Base-by-base conservation (phyloP, 2,797 vertebrate species). In the Tachyglossus aculeatus region DNA sequence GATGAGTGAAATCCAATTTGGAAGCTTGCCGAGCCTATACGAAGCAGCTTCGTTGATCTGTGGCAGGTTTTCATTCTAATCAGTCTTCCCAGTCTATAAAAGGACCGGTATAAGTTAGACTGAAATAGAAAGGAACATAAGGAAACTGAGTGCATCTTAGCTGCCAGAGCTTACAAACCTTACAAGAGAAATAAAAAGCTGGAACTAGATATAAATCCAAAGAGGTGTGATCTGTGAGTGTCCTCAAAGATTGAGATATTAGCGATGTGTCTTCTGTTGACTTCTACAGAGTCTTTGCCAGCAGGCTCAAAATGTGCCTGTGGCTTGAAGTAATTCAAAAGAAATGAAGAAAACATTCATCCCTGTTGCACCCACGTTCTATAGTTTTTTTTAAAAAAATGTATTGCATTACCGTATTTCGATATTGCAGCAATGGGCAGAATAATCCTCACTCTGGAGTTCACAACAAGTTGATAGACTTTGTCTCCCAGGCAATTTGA, bases 401-500 rank as follows among this genome's bases (percentile, higher is more conserved):
- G n/a, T n/a, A n/a, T n/a, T n/a, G n/a, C n/a, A n/a, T n/a, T n/a
- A n/a, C n/a, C n/a, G n/a, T n/a, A n/a, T n/a, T n/a, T n/a, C n/a
- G n/a, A n/a, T n/a, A 48, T 19, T 48, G 27, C 31, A 27, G 24
- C 24, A 31, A 81, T 79, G 76, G 80, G 59, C 70, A 83, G 16
- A 69, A 67, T 71, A 24, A n/a, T 67, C 74, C 67, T 81, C 74
- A 77, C 80, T 87, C 67, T 71, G 80, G 77, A 83, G 71, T 74
- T 59, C 81, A 73, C 81, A 88, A 87, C 77, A 70, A 79, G 79
- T 90, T 85, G 87, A 85, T 74, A 83, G 78, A 79, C 78, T 87
- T 88, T 85, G 84, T 86, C 48, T 0, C 76, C 77, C 77, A 86
- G 80, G 86, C 86, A 87, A 87, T 75, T 85, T 65, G 87, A 90